These are phyloP conservation scores for Natator depressus DNA, from an alignment of 2,113 vertebrate genomes.

Conservation along the genomic window DNA sequence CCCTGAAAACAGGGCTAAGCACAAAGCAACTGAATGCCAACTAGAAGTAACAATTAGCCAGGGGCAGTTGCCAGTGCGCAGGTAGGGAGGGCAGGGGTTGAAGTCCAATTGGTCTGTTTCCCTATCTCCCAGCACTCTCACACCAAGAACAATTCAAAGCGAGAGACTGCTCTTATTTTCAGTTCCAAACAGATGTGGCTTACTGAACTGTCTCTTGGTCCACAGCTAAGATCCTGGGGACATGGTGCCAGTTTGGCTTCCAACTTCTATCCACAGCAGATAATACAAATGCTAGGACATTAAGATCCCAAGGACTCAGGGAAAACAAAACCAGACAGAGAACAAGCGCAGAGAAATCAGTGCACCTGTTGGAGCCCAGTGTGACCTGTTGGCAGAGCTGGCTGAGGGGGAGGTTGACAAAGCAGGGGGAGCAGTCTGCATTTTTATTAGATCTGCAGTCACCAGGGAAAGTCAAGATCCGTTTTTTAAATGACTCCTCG, in stretches of 20 bases:
- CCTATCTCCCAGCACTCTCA: not conserved
- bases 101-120: not conserved
- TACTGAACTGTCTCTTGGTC: not conserved
- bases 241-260: not conserved
- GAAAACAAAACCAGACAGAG: not conserved
- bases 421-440: not conserved
- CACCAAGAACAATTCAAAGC: not conserved
- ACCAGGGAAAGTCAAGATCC: not conserved
- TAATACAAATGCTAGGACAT: not conserved
- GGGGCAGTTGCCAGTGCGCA: not conserved
- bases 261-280: not conserved
- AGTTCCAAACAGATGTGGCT: not conserved
- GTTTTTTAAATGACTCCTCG: not conserved
- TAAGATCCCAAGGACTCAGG: not conserved
- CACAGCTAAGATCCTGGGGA: not conserved
- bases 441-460: not conserved
- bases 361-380: not conserved
- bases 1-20: not conserved
- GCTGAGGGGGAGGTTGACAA: not conserved
- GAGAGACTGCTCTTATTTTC: not conserved
- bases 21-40: not conserved
- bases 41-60: not conserved
- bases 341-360: rapidly evolving
- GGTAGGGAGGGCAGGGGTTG: not conserved
- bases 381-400: constrained; percentile 42